Percentiles rank a stretch among this genome's conserved stretches.
phyloP scores from a whole-genome alignment of 2,888 invertebrate genomes.

The Agriopis aurantiaria region DNA sequence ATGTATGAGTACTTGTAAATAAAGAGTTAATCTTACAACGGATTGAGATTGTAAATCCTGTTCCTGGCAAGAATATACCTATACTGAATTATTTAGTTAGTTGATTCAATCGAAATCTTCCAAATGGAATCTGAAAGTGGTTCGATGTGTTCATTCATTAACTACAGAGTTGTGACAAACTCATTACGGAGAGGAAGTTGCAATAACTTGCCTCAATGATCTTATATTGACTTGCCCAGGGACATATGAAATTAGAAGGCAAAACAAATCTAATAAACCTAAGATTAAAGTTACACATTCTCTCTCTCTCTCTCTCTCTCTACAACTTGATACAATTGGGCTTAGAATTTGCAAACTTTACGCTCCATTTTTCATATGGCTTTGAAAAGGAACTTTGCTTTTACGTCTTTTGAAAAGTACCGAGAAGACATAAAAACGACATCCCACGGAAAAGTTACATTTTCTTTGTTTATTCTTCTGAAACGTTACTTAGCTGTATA shows the following conservation, averaged over 20 bases:
- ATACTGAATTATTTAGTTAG: background rate
- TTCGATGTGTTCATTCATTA: constrained; percentile 12
- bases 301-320: too few species aligned
- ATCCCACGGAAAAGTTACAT: background rate
- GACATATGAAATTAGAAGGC: constrained; percentile 17
- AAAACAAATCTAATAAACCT: constrained; percentile 14
- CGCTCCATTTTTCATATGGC: background rate
- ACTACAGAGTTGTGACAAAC: constrained; percentile 22
- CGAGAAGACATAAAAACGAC: background rate
- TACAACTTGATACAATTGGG: constrained; percentile 11
- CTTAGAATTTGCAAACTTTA: constrained; percentile 11
- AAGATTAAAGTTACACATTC: too few species aligned
- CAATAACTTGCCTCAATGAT: constrained; percentile 6
- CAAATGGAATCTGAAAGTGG: constrained; percentile 3
- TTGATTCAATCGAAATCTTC: constrained; percentile 5
- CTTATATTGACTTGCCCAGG: background rate
- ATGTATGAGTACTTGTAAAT: background rate
- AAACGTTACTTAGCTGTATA: too few species aligned
- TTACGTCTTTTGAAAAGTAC: background rate
- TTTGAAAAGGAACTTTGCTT: background rate
- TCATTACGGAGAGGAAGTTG: constrained; percentile 24
- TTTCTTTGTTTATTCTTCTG: background rate
- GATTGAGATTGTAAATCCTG: constrained; percentile 4
- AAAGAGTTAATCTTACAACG: background rate
- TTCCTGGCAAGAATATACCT: background rate